Evolutionary conservation across 2,113 vertebrate genomes (phyloP).

Genomic region (Corythaeola cristata): DNA sequence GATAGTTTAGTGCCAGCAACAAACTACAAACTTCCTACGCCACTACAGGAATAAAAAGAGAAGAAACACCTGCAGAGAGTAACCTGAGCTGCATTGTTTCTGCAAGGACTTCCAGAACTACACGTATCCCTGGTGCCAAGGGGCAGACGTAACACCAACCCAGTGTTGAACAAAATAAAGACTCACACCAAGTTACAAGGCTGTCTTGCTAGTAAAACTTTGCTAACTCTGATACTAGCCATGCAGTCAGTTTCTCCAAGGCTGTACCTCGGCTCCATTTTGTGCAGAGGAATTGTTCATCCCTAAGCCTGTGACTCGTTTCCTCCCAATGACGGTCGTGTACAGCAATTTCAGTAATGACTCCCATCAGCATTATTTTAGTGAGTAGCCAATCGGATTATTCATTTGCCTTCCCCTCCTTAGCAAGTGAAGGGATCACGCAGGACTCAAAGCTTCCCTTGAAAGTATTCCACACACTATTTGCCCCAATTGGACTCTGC

Average conservation of each 20-base stretch:
- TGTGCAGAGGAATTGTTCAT: not conserved
- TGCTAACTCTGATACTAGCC: not conserved
- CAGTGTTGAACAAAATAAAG: not conserved
- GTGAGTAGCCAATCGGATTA: not conserved
- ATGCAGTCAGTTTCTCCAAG: not conserved
- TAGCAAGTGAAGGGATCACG: not conserved
- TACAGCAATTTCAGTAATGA: not conserved
- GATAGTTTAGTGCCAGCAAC: not conserved
- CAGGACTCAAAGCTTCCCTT: not conserved
- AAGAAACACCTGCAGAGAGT: not conserved
- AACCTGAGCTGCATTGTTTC: not conserved
- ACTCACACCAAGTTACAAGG: not conserved
- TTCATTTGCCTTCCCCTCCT: not conserved
- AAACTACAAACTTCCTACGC: not conserved
- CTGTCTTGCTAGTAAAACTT: not conserved
- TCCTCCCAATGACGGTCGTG: not conserved
- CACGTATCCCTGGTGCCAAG: not conserved
- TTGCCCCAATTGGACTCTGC: slow-evolving; percentile 6
- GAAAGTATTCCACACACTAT: not conserved
- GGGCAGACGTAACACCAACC: not conserved
- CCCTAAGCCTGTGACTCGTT: not conserved
- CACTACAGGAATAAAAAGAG: not conserved
- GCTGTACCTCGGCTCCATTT: not conserved
- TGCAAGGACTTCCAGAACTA: not conserved
- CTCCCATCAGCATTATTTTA: not conserved